These are phyloP conservation scores for Troides oblongomaculatus DNA, from an alignment of 2,888 invertebrate species.

Conservation along the genomic window DNA sequence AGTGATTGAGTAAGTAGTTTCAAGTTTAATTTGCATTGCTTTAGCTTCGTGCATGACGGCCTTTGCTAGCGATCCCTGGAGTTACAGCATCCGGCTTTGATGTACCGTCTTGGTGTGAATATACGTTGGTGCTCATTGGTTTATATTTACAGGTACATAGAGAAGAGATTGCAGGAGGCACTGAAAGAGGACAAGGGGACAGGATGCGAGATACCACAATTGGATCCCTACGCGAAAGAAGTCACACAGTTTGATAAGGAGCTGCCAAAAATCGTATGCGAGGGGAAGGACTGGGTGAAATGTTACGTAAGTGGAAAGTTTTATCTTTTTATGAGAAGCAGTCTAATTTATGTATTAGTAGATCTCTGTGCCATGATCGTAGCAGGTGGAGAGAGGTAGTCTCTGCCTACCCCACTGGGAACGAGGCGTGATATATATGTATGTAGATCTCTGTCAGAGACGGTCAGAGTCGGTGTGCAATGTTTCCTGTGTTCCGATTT, in stretches of 20 bases:
- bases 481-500: too few relatives aligned
- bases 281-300: conserved; percentile 87
- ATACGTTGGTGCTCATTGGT: neutral
- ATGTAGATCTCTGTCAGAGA: too few relatives aligned
- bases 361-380: too few relatives aligned
- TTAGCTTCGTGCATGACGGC: conserved; percentile 13
- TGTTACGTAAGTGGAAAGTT: conserved; percentile 80
- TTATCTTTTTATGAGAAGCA: too few relatives aligned
- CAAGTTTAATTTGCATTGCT: conserved; percentile 9
- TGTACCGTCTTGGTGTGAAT: too few relatives aligned
- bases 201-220: conserved; percentile 68
- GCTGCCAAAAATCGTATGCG: conserved; percentile 83
- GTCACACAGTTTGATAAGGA: conserved; percentile 86
- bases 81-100: conserved; percentile 3
- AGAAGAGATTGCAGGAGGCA: conserved; percentile 54
- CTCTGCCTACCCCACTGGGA: too few relatives aligned
- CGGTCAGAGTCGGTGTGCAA: too few relatives aligned
- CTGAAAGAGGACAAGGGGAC: conserved; percentile 61
- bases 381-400: too few relatives aligned
- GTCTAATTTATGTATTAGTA: too few relatives aligned
- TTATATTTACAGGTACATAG: conserved; percentile 52
- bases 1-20: conserved; percentile 58
- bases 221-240: conserved; percentile 81
- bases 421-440: too few relatives aligned
- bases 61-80: neutral